Evolutionary conservation across 2,113 vertebrate genomes (phyloP), one percentile per base, ranked within the genome.

Genomic region (Tachuris rubrigastra): DNA sequence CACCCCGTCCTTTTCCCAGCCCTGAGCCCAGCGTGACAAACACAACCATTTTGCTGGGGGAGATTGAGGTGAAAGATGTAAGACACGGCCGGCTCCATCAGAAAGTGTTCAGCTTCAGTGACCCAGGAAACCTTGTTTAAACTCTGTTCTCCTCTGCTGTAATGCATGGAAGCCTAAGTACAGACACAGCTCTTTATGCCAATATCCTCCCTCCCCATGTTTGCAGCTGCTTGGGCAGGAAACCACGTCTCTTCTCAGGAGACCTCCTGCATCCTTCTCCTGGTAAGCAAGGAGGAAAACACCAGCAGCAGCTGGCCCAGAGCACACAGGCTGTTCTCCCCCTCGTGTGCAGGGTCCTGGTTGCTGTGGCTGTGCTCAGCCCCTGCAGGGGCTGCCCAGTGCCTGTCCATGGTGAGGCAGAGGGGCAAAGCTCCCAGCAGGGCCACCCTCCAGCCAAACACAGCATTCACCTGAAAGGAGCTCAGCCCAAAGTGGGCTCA

Each of bases 271-370:
- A 52, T 42, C 25, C 25, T 10, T 30, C 41, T 85, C 31, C 22
- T 25, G 47, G 44, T n/a, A 60, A 39, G 50, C 21, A 17, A 63
- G 60, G 25, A 69, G 50, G 62, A 22, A n/a, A 75, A 52, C 15
- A 42, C 2, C 81, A 80, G 8, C 14, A 52, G 44, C 33, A 33
- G n/a, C 37, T 84, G 71, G 8, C 37, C 66, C 42, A 11, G 41
- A 39, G 55, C 14, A 9, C 14, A 9, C 69, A 58, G 66, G n/a
- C 71, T 62, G 42, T 10, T 62, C 22, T 62, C 22, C 52, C 50
- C 0, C 0, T 5, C 3, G 4, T 7, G 24, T 39, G 31, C 52
- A 35, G 1, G 0, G 9, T 25, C 60, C 10, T 35, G 8, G 10
- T 3, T 46, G 74, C 49, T 14, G 21, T 16, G 3, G 3, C 25